These are phyloP conservation scores for Kuschelorhynchus macadamiae DNA, from an alignment of 2,888 invertebrate genomes.

Conservation along the genomic window DNA sequence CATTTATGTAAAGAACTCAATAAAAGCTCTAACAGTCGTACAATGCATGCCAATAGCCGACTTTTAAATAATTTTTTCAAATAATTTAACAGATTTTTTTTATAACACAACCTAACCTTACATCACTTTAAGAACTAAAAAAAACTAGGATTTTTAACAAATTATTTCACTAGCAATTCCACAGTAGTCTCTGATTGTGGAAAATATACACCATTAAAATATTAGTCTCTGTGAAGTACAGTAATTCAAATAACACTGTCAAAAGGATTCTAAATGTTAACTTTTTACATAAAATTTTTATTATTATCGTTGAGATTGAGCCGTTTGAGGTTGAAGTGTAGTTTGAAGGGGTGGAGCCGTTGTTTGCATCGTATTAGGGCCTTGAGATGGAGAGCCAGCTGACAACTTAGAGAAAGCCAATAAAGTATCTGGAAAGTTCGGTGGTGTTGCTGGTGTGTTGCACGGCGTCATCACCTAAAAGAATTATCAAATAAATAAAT, in stretches of 20 bases:
- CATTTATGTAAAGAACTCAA: too few species aligned
- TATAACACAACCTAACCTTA: too few species aligned
- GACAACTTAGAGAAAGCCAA: slow-evolving; percentile 91
- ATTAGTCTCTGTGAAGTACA: slow-evolving; percentile 33
- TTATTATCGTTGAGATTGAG: slow-evolving; percentile 49
- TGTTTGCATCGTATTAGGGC: slow-evolving; percentile 17
- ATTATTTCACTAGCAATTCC: slow-evolving; percentile 42
- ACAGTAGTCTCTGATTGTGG: slow-evolving; percentile 23
- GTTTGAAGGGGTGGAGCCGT: slow-evolving; percentile 31
- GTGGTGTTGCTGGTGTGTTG: slow-evolving; percentile 95
- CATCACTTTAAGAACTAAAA: slow-evolving; percentile 38
- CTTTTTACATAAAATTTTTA: slow-evolving; percentile 4
- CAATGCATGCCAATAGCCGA: too few species aligned
- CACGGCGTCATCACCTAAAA: slow-evolving; percentile 90
- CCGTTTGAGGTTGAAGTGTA: slow-evolving; percentile 33
- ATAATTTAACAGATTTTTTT: too few species aligned
- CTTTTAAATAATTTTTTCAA: too few species aligned
- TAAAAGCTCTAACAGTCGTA: too few species aligned
- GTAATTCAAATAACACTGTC: slow-evolving; percentile 37
- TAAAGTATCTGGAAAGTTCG: slow-evolving; percentile 93
- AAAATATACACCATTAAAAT: slow-evolving; percentile 41
- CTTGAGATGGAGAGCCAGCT: slow-evolving; percentile 73
- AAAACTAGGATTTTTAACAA: slow-evolving; percentile 31
- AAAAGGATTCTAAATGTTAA: slow-evolving; percentile 12
- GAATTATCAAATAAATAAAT: not conserved